Evolutionary conservation across 2,888 invertebrate species (phyloP).

Genomic region (Drosophila picticornis): DNA sequence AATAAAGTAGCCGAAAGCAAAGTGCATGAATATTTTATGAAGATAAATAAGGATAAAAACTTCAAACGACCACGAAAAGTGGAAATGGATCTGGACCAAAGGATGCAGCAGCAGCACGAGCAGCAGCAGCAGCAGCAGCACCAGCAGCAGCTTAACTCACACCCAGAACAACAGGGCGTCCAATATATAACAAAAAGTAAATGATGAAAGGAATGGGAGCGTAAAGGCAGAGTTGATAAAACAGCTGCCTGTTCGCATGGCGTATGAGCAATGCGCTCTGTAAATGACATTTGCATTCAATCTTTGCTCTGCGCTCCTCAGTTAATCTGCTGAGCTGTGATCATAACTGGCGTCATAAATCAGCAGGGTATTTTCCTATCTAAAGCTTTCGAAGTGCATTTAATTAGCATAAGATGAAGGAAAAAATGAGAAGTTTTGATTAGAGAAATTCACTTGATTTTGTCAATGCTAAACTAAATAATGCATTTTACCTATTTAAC

Average conservation of each 20-base stretch:
- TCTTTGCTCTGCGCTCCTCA: constrained; percentile 27
- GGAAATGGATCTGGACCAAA: constrained; percentile 53
- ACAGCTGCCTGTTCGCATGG: constrained; percentile 48
- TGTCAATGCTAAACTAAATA: not conserved
- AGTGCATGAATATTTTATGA: constrained; percentile 81
- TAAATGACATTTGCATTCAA: constrained; percentile 47
- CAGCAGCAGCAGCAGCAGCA: constrained; percentile 10
- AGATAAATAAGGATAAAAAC: constrained; percentile 81
- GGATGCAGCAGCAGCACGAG: constrained; percentile 37
- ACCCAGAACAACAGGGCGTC: constrained; percentile 23
- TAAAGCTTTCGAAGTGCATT: not conserved
- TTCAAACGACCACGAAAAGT: constrained; percentile 78
- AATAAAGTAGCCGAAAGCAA: constrained; percentile 57
- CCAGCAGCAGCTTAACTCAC: constrained; percentile 18
- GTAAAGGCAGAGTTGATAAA: not conserved
- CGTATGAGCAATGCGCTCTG: constrained; percentile 58
- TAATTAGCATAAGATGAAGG: not conserved
- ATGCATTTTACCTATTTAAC: not conserved
- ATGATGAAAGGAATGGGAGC: constrained; percentile 17
- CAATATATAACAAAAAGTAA: constrained; percentile 41
- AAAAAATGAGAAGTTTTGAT: not conserved
- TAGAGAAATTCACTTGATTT: not conserved
- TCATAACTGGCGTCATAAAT: constrained; percentile 22
- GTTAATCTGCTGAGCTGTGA: constrained; percentile 25
- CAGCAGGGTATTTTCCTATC: not conserved